These are phyloP conservation scores for Perdita meconis DNA, from an alignment of 2,888 invertebrate species.

Conservation along the genomic window DNA sequence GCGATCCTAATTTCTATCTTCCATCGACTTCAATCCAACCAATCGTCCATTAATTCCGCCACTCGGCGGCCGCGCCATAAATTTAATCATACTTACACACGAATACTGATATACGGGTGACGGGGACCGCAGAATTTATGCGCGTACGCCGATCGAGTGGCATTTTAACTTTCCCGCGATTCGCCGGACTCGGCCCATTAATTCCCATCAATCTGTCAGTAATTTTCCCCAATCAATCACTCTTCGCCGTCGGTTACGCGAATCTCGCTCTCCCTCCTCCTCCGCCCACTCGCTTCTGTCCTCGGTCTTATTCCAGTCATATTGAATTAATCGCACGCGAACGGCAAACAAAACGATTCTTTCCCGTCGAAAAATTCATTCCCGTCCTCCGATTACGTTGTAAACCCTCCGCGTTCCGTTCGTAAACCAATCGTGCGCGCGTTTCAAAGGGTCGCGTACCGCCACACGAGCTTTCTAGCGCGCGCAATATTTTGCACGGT, in stretches of 20 bases:
- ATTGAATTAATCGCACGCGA: constrained; percentile 61
- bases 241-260: constrained; percentile 38
- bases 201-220: constrained; percentile 75
- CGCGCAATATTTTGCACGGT: background rate
- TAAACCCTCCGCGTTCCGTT: background rate
- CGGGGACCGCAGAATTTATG: constrained; percentile 48
- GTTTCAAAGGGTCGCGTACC: background rate
- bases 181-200: constrained; percentile 64
- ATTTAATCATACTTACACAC: constrained; percentile 50
- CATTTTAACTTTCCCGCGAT: constrained; percentile 62
- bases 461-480: background rate
- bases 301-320: constrained; percentile 8
- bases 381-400: constrained; percentile 6
- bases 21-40: constrained; percentile 13
- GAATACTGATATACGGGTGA: constrained; percentile 42
- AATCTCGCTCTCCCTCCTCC: constrained; percentile 14
- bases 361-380: constrained; percentile 46
- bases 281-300: background rate
- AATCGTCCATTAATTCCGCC: constrained; percentile 29
- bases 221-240: constrained; percentile 75
- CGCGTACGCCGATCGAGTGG: constrained; percentile 52
- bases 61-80: constrained; percentile 46
- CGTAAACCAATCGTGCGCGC: background rate
- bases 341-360: constrained; percentile 59
- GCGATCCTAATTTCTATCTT: background rate